phyloP scores from a whole-genome alignment of 2,797 vertebrate species.

The Rachycentron canadum region DNA sequence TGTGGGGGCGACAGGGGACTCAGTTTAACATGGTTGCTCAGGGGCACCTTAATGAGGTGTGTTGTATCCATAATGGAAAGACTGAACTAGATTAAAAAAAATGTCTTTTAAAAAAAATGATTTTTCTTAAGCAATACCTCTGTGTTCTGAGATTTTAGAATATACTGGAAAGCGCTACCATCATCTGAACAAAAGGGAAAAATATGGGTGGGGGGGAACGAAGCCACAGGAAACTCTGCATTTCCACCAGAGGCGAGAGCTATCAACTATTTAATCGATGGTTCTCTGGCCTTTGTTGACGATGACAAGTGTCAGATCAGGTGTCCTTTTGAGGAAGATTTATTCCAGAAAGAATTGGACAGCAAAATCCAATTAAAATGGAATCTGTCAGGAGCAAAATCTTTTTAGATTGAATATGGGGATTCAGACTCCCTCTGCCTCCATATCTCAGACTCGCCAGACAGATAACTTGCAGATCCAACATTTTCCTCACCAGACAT shows the following conservation, averaged over 20 bases:
- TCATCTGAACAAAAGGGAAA: conserved; percentile 33
- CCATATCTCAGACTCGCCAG: conserved; percentile 44
- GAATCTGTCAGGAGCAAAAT: conserved; percentile 66
- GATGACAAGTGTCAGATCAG: conserved; percentile 69
- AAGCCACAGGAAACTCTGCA: conserved; percentile 18
- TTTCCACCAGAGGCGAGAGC: conserved; percentile 15
- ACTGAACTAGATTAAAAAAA: not conserved
- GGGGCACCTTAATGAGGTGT: not conserved
- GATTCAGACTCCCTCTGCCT: conserved; percentile 42
- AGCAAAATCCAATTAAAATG: conserved; percentile 76
- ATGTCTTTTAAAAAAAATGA: not conserved
- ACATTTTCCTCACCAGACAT: conserved; percentile 58
- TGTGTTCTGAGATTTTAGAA: conserved; percentile 8
- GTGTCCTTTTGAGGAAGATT: conserved; percentile 72
- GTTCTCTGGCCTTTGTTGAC: conserved; percentile 67
- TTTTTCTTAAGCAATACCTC: not conserved
- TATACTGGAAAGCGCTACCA: not conserved
- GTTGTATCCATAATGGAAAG: not conserved
- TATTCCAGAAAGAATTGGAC: conserved; percentile 61
- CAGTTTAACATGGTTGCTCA: not conserved
- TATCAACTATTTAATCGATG: conserved; percentile 56
- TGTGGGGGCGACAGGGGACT: not conserved
- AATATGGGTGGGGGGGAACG: too few relatives aligned
- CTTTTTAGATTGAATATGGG: conserved; percentile 63
- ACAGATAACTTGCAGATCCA: conserved; percentile 68